phyloP scores from a whole-genome alignment of 2,888 invertebrate species.

The Lasius fuliginosus region DNA sequence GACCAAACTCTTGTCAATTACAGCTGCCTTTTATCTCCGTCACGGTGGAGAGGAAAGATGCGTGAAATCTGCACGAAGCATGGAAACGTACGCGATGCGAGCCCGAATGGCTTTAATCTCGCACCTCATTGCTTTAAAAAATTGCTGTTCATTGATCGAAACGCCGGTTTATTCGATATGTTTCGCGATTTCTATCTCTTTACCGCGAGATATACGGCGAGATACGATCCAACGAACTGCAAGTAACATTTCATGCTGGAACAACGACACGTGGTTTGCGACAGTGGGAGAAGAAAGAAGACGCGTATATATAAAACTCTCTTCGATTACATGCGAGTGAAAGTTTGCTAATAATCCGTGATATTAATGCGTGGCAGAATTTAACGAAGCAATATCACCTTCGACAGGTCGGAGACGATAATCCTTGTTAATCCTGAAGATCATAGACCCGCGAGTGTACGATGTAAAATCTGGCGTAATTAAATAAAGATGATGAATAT shows the following conservation, averaged over 20 bases:
- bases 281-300: neutral
- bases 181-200: conserved; percentile 2
- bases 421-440: neutral
- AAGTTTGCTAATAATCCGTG: conserved; percentile 16
- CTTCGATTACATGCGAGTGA: neutral
- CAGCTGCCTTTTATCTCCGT: conserved; percentile 17
- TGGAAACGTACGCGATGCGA: conserved; percentile 23
- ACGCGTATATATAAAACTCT: neutral
- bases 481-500: neutral
- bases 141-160: neutral
- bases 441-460: neutral
- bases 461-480: neutral
- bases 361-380: conserved; percentile 8
- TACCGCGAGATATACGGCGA: neutral
- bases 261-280: conserved; percentile 21
- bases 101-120: conserved; percentile 5
- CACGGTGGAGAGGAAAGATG: neutral
- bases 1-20: conserved; percentile 34
- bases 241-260: conserved; percentile 28
- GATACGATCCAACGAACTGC: conserved; percentile 42
- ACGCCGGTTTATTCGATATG: neutral
- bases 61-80: neutral
- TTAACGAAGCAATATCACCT: conserved; percentile 17
- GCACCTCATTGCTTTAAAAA: conserved; percentile 13
- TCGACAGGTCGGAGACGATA: neutral